Base-by-base conservation (phyloP, 64 coral and sea anemone genomes). In the Stichodactyla helianthus region DNA sequence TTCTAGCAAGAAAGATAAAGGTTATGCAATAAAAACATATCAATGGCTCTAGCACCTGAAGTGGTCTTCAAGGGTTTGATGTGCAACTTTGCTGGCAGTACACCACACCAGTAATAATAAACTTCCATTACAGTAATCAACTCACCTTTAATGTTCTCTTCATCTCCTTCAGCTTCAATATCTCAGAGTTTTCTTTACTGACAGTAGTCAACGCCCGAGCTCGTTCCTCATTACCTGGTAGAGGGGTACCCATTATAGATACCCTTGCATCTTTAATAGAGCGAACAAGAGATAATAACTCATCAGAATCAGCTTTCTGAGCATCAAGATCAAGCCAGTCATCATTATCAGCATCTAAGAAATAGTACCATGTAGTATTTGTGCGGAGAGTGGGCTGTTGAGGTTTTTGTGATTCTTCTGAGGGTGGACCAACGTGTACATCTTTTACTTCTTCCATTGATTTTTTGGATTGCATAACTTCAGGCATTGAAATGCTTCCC, bases 71-170 rank as follows among this genome's bases (percentile, higher is more conserved):
- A 44, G 35, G 35, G 35, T 3, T 44, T 44, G 35, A 44, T 44
- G 35, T 44, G 35, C 35, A 44, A 3, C 35, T 44, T 44, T 44
- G 1, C 35, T 44, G 35, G 35, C 35, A 44, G 35, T 44, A 44
- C 35, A 44, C 35, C 35, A 44, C 35, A 44, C 35, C 19, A 65
- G 6, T 6, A 65, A 9, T 2, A 15, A 4, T 14, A 60, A 5
- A 15, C 59, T 17, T 5, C 59, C 59, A 1, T 65, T 5, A 65
- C 19, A 4, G 18, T n/a, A 18, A 6, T 22, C 12, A 50, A 83
- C 90, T 25, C 10, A 87, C 90, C 85, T 87, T 92, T 1, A 92
- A 77, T 18, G 85, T 57, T 80, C 90, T 86, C 15, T 87, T 86
- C 60, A 92, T 50, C 9, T 64, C 64, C 7, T 16, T 82, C 19